phyloP scores from a whole-genome alignment of 2,113 vertebrate genomes.

The Pavo muticus region DNA sequence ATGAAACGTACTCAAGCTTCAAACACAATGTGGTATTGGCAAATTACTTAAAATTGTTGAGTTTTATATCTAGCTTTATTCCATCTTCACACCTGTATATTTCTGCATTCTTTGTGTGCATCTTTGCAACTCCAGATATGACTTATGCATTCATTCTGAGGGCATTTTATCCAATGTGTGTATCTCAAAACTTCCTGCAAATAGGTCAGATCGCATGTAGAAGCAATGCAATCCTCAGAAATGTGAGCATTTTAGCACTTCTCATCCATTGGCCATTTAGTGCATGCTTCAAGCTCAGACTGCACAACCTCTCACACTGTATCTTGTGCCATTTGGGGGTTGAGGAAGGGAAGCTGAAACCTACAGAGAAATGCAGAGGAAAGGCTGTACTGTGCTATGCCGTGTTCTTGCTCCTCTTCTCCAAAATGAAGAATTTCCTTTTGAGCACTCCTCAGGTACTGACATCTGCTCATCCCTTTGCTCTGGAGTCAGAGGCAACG shows the following conservation, averaged over 20 bases:
- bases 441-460: background rate
- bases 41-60: background rate
- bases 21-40: background rate
- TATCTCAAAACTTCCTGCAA: fast-evolving
- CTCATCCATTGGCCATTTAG: background rate
- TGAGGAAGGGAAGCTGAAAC: background rate
- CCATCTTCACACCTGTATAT: background rate
- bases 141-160: background rate
- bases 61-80: background rate
- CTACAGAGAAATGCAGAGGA: background rate
- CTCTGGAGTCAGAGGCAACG: background rate
- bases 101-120: background rate
- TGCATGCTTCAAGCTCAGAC: background rate
- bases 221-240: background rate
- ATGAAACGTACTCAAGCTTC: background rate
- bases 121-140: background rate
- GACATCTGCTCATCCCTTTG: background rate
- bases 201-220: background rate
- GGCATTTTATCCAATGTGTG: background rate
- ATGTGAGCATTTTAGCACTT: background rate
- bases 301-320: background rate
- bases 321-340: background rate
- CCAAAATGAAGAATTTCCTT: background rate
- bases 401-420: background rate
- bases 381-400: background rate